Conservation (phyloP, 2,113 vertebrate genomes). For the Osmerus mordax region DNA sequence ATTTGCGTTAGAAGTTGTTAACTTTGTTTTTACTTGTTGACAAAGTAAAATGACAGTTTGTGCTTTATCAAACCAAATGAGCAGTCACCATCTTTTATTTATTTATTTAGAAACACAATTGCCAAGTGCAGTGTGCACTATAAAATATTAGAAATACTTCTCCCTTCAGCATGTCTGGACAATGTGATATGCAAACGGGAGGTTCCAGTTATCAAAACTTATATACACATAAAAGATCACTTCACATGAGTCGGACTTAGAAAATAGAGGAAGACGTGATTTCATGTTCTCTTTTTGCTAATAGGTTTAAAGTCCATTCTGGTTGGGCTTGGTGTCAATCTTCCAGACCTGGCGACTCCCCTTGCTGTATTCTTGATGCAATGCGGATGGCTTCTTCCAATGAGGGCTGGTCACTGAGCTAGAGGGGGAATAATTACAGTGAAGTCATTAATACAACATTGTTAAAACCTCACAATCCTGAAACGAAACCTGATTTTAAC, state of each 20-base stretch:
- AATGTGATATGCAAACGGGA: slow-evolving; percentile 65
- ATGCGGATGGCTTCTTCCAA: slow-evolving; percentile 99
- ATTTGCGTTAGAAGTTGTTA: too few species aligned
- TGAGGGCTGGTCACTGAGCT: slow-evolving; percentile 96
- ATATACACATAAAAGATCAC: slow-evolving; percentile 71
- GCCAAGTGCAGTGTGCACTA: slow-evolving; percentile 57
- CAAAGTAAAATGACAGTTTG: too few species aligned
- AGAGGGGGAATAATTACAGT: neutral
- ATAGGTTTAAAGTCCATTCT: slow-evolving; percentile 38
- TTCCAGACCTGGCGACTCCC: slow-evolving; percentile 92
- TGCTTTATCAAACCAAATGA: neutral
- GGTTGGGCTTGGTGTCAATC: slow-evolving; percentile 72
- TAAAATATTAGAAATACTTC: slow-evolving; percentile 57
- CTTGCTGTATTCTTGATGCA: slow-evolving; percentile 98
- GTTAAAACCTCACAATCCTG: neutral
- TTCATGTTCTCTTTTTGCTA: slow-evolving; percentile 19
- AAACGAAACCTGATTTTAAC: neutral
- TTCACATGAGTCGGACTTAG: slow-evolving; percentile 33
- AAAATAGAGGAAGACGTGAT: slow-evolving; percentile 54
- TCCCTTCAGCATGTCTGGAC: slow-evolving; percentile 33
- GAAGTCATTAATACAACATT: slow-evolving; percentile 4
- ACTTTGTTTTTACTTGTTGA: too few species aligned
- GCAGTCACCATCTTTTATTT: slow-evolving; percentile 15
- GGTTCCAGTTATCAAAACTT: slow-evolving; percentile 79
- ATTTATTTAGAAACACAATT: slow-evolving; percentile 66